These are phyloP conservation scores for Phragmatobia fuliginosa DNA, from an alignment of 2,888 invertebrate species.

Conservation along the genomic window DNA sequence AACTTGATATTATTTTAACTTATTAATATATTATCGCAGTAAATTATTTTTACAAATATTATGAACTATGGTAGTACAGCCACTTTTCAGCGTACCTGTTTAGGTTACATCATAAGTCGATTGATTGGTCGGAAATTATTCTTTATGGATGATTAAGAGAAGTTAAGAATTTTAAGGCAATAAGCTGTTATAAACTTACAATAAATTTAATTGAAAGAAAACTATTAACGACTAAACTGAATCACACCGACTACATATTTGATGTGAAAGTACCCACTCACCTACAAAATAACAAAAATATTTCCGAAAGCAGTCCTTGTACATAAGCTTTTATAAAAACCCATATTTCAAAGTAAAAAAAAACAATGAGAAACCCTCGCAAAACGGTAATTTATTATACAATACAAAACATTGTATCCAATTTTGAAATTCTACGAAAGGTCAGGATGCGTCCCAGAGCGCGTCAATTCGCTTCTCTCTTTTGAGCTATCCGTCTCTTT, in stretches of 20 bases:
- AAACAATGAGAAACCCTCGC: slow-evolving; percentile 17
- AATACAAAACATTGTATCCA: slow-evolving; percentile 37
- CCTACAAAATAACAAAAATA: background rate
- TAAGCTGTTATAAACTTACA: too few relatives aligned
- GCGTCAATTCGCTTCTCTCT: slow-evolving; percentile 58
- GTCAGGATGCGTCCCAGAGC: slow-evolving; percentile 62
- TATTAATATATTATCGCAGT: too few relatives aligned
- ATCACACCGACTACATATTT: background rate
- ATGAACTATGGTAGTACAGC: too few relatives aligned
- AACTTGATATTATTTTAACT: too few relatives aligned
- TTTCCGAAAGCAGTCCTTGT: background rate
- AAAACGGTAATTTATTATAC: slow-evolving; percentile 31
- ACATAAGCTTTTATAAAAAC: slow-evolving; percentile 10
- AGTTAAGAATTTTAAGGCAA: too few relatives aligned
- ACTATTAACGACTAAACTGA: background rate
- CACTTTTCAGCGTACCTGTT: too few relatives aligned
- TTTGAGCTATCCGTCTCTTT: slow-evolving; percentile 73
- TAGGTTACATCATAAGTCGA: background rate
- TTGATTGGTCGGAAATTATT: too few relatives aligned
- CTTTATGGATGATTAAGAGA: too few relatives aligned
- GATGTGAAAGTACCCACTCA: background rate
- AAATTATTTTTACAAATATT: too few relatives aligned
- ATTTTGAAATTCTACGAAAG: slow-evolving; percentile 56
- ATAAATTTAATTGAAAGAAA: too few relatives aligned
- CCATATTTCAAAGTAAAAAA: slow-evolving; percentile 20